A percentile compares a stretch with the other conserved stretches of the same genome.
Conservation (phyloP, 1,140 invertebrate genomes). For the Heterodera carotae region DNA sequence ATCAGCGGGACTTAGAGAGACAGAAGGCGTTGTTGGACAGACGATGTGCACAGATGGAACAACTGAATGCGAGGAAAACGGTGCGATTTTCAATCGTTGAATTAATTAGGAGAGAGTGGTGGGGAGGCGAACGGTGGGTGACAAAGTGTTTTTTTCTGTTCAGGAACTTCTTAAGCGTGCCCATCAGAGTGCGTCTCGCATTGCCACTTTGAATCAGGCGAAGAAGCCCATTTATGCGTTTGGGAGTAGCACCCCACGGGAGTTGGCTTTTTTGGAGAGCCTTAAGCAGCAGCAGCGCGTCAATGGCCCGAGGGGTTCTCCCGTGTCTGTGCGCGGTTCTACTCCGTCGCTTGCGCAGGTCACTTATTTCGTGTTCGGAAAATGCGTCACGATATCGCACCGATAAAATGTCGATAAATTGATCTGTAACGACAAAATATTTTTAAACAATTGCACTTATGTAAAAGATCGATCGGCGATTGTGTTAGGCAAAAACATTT, state of each 20-base stretch:
- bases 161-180: slow-evolving; percentile 52
- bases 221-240: slow-evolving; percentile 53
- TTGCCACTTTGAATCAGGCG: slow-evolving; percentile 12
- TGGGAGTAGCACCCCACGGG: slow-evolving; percentile 54
- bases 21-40: slow-evolving; percentile 48
- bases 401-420: no score
- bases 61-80: slow-evolving; percentile 40
- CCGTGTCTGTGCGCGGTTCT: background rate
- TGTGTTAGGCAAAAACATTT: no score
- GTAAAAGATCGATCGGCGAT: no score
- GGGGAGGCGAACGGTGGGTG: no score
- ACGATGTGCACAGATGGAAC: slow-evolving; percentile 41
- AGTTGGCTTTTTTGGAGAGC: slow-evolving; percentile 54
- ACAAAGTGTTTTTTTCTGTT: slow-evolving; percentile 22
- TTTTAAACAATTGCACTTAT: background rate
- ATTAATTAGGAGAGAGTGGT: background rate
- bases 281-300: slow-evolving; percentile 44
- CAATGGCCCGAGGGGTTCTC: slow-evolving; percentile 3
- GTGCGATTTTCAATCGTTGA: background rate
- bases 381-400: no score
- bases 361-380: background rate
- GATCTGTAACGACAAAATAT: no score
- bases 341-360: slow-evolving; percentile 11
- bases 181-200: slow-evolving; percentile 51
- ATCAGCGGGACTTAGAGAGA: slow-evolving; percentile 40